These are phyloP conservation scores for Tipula confusa DNA, from an alignment of 2,888 invertebrate species.

Conservation along the genomic window DNA sequence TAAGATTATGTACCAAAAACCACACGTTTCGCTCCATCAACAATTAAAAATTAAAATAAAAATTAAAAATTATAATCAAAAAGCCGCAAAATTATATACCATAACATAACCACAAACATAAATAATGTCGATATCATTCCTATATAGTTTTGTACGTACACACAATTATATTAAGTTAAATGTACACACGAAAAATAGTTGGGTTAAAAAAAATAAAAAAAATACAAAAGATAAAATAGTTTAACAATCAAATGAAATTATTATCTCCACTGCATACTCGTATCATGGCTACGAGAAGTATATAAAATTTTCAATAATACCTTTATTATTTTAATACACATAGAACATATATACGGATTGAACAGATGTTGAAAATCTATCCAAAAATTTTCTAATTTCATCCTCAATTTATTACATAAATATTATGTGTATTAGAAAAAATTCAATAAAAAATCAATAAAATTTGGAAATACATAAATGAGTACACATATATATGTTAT, in stretches of 20 bases:
- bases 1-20: background rate
- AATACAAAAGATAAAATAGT: background rate
- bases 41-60: background rate
- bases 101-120: background rate
- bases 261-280: background rate
- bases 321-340: background rate
- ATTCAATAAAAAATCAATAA: background rate
- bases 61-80: background rate
- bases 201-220: background rate
- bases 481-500: background rate
- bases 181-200: background rate
- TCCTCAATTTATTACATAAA: constrained; percentile 20
- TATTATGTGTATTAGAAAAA: background rate
- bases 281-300: too few relatives aligned
- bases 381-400: constrained; percentile 12
- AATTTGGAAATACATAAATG: background rate
- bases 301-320: background rate
- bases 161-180: constrained; percentile 3
- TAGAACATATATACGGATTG: background rate
- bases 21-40: background rate
- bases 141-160: background rate
- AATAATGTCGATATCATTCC: constrained; percentile 6
- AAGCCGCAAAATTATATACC: background rate
- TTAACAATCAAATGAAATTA: background rate
- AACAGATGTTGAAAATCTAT: background rate